Evolutionary conservation across 2,797 vertebrate species (phyloP), one percentile per base, ranked within the genome.

Genomic region (Phataginus tricuspis): DNA sequence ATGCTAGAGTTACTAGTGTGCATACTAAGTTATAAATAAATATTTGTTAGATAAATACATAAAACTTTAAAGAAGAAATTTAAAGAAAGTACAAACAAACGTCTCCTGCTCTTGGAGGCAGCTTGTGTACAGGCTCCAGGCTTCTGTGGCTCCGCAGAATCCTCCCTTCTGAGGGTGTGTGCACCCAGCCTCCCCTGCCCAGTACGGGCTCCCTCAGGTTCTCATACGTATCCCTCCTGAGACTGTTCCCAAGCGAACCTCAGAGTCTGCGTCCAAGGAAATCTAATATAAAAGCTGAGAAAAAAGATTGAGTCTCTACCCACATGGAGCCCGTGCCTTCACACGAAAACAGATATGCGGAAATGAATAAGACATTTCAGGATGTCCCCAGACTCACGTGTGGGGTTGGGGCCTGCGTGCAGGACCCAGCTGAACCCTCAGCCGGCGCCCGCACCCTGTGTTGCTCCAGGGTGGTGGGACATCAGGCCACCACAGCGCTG

Each of bases 391-490:
- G 5, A 21, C 6, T 91, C 18, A 5, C 1, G 4, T 18, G 1
- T 37, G 9, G 25, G 19, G 27, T 7, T 29, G 74, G 68, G 64
- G 64, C 39, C n/a, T 59, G 9, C 2, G 45, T 29, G 93, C 45
- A 37, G n/a, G 49, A 64, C 75, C n/a, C 2, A 11, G 64, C 4
- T 16, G 53, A 14, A 14, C 7, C 7, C 63, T 39, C 51, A 11
- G 4, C 29, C 29, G 71, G 59, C 12, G 51, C 80, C 95, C 29
- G 86, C 79, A 90, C 90, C 95, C 96, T 90, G 92, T 86, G 63
- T 61, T 64, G 18, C 14, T 55, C 68, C 45, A 4, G n/a, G n/a
- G 49, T 1, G 16, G 13, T 4, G 21, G 85, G 49, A 14, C 87
- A 21, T 21, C 10, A 31, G 51, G 53, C 31, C 25, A 49, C 29